phyloP scores from a whole-genome alignment of 2,888 invertebrate species.

The Anthophora plumipes region DNA sequence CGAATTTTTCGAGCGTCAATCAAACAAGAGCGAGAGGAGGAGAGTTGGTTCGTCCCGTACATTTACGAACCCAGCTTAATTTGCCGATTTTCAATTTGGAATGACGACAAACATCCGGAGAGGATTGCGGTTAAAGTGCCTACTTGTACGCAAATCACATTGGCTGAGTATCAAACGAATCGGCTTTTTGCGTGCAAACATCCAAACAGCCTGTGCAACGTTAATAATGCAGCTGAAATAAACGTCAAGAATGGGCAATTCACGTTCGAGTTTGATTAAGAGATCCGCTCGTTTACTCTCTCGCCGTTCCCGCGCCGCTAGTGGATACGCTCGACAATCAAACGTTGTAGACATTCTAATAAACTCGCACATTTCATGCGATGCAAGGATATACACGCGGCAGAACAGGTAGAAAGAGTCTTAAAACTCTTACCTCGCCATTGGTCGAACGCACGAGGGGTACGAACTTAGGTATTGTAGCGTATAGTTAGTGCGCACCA shows the following conservation, averaged over 20 bases:
- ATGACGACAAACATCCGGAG: neutral
- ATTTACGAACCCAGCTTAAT: conserved; percentile 1
- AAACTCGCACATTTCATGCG: no score
- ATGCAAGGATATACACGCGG: no score
- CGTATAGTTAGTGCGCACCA: no score
- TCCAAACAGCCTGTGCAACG: conserved; percentile 9
- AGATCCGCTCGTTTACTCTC: conserved; percentile 39
- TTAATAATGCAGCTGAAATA: conserved; percentile 47
- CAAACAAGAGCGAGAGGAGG: neutral
- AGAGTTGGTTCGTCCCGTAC: neutral
- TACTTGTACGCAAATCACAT: conserved; percentile 26
- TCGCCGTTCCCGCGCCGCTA: conserved; percentile 10
- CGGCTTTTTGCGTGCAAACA: conserved; percentile 38
- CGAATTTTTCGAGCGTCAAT: neutral
- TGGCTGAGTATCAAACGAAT: conserved; percentile 39
- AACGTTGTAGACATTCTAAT: no score
- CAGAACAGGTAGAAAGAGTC: no score
- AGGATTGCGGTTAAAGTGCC: neutral
- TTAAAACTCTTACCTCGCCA: neutral
- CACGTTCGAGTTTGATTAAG: conserved; percentile 53
- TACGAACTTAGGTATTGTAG: no score
- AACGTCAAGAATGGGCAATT: conserved; percentile 32
- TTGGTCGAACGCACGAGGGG: no score
- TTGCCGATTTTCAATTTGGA: conserved; percentile 25
- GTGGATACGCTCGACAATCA: conserved; percentile 1